phyloP scores from a whole-genome alignment of 2,113 vertebrate genomes.

The Vicugna pacos region DNA sequence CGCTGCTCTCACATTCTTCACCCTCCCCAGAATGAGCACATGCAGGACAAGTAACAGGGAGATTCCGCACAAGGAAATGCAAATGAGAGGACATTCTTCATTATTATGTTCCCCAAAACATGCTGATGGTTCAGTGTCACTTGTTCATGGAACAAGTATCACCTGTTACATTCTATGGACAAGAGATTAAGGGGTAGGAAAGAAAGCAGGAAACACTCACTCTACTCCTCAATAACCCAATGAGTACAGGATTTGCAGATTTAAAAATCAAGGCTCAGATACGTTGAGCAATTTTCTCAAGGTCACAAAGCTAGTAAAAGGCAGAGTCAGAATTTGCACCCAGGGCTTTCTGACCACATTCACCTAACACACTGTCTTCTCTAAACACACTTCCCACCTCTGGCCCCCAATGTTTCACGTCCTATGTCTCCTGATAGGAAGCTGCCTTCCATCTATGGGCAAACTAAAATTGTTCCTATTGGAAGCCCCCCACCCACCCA shows the following conservation, averaged over 20 bases:
- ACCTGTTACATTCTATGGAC: not conserved
- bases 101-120: not conserved
- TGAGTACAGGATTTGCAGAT: not conserved
- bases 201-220: not conserved
- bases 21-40: not conserved
- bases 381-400: not conserved
- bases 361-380: not conserved
- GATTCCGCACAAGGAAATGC: not conserved
- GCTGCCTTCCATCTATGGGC: not conserved
- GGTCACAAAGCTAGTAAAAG: not conserved
- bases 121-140: not conserved
- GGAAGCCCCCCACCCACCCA: not conserved
- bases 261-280: not conserved
- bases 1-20: not conserved
- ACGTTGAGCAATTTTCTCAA: not conserved
- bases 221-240: not conserved
- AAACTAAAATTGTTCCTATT: not conserved
- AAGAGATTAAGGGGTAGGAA: not conserved
- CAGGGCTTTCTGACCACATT: not conserved
- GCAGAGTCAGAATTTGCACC: not conserved
- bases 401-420: not conserved
- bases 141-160: not conserved
- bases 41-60: not conserved
- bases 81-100: not conserved
- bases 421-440: not conserved